Evolutionary conservation across 1,140 invertebrate genomes (phyloP).

Genomic region (Acromyrmex charruanus): DNA sequence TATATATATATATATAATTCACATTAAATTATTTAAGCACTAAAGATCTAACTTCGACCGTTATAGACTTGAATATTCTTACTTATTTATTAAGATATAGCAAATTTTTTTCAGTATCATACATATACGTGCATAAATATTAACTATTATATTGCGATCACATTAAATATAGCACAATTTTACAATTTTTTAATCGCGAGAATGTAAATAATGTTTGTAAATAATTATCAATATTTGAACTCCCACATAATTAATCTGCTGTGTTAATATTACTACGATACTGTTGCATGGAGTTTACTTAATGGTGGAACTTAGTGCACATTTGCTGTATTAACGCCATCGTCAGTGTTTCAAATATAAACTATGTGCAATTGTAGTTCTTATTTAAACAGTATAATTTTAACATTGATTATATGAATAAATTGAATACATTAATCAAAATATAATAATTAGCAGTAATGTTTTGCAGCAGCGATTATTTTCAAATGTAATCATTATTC

Average conservation of each 20-base stretch:
- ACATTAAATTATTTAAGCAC: too few relatives aligned
- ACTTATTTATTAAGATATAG: too few relatives aligned
- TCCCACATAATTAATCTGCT: background rate
- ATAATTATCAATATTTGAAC: background rate
- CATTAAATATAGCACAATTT: background rate
- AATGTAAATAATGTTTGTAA: background rate
- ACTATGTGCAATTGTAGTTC: too few relatives aligned
- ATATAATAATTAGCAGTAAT: background rate
- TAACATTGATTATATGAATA: too few relatives aligned
- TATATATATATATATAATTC: too few relatives aligned
- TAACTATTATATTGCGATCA: background rate
- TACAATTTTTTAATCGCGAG: background rate
- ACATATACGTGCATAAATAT: too few relatives aligned
- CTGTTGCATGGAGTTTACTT: background rate
- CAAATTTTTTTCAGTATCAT: too few relatives aligned
- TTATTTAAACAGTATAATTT: too few relatives aligned
- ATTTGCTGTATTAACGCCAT: background rate
- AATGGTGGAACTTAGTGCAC: background rate
- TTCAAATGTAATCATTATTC: too few relatives aligned
- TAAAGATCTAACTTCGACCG: too few relatives aligned
- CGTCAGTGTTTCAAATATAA: background rate
- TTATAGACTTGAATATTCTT: too few relatives aligned
- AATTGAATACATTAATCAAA: background rate
- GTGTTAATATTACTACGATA: background rate
- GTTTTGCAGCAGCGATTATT: too few relatives aligned